Conservation (phyloP, 2,113 vertebrate genomes). For the Peromyscus leucopus region DNA sequence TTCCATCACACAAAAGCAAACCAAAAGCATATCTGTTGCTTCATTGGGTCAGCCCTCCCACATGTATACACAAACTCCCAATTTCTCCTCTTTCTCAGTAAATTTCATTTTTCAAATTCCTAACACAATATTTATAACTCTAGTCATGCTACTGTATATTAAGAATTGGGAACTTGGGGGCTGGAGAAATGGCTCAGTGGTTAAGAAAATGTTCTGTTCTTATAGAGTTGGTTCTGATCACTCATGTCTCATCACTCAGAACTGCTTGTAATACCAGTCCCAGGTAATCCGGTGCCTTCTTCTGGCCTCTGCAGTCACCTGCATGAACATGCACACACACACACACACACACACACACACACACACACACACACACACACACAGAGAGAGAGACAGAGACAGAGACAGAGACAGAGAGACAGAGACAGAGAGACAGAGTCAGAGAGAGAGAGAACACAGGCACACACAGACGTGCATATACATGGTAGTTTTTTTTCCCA, state of each 20-base stretch:
- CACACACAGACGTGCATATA: neutral
- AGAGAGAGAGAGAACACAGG: neutral
- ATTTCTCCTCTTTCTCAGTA: neutral
- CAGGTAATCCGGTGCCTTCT: neutral
- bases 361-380: rapidly evolving
- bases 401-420: neutral
- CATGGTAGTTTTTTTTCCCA: neutral
- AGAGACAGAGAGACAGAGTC: rapidly evolving
- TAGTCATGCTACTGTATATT: neutral
- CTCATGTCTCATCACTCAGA: neutral
- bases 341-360: neutral
- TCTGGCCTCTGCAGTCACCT: neutral
- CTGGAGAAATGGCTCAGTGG: neutral
- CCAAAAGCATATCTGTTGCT: neutral
- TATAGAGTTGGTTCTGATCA: neutral
- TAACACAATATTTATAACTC: too few species aligned
- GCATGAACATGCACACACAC: neutral
- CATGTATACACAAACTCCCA: neutral
- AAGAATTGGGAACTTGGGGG: neutral
- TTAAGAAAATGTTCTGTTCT: neutral
- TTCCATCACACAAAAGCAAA: neutral
- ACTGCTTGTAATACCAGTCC: neutral
- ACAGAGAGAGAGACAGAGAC: neutral
- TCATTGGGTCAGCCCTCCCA: neutral
- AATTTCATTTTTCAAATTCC: neutral